phyloP scores from a whole-genome alignment of 2,888 invertebrate species.

The Sialis lutaria region DNA sequence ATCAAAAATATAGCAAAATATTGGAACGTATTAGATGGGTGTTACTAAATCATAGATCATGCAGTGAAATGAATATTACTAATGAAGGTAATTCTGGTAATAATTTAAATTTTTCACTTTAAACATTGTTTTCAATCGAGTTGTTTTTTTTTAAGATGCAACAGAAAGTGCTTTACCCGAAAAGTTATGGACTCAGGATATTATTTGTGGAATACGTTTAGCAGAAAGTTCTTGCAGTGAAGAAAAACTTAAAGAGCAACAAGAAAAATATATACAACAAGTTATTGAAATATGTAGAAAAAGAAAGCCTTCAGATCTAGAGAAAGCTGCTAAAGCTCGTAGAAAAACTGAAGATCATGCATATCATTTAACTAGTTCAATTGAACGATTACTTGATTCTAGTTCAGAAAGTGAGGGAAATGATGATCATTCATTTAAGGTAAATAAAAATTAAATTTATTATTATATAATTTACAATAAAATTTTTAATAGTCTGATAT shows the following conservation, averaged over 20 bases:
- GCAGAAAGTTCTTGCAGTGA: not conserved
- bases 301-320: not conserved
- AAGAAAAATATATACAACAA: not conserved
- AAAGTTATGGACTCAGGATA: not conserved
- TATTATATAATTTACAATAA: too few species aligned
- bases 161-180: not conserved
- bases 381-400: slow-evolving; percentile 7
- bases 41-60: not conserved
- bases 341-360: slow-evolving; percentile 16
- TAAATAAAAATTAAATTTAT: too few species aligned
- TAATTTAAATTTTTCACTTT: too few species aligned
- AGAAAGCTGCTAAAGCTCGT: slow-evolving; percentile 3
- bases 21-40: slow-evolving; percentile 1
- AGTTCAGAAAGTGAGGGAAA: not conserved
- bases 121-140: too few species aligned
- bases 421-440: not conserved
- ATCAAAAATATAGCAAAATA: not conserved
- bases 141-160: not conserved
- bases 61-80: slow-evolving; percentile 7
- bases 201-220: not conserved
- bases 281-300: not conserved
- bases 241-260: too few species aligned
- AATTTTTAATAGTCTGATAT: too few species aligned
- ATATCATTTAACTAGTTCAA: slow-evolving; percentile 17
- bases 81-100: too few species aligned